Base-by-base conservation (phyloP, 2,888 invertebrate genomes). In the Platycnemis pennipes region DNA sequence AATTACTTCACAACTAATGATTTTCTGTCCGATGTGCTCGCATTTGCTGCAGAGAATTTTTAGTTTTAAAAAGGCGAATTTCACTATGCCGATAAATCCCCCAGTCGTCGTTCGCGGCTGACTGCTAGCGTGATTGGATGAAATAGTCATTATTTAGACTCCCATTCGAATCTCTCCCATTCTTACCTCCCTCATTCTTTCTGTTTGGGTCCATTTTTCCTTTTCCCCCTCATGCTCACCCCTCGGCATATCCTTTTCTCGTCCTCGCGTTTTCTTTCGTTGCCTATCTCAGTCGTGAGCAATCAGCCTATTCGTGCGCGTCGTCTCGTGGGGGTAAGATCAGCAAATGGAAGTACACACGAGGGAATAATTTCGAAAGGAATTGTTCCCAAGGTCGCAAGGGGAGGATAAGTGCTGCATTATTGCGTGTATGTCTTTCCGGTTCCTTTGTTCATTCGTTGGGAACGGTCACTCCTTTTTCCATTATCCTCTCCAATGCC, bases 401-500 rank as follows among this genome's bases (percentile, higher is more conserved):
- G 87, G 87, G 87, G 46, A 87, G 87, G 87, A 87, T 87, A 87
- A 87, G 87, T 87, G 87, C 87, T 46, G 87, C 87, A 87, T 87
- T 87, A 77, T 26, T 22, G 77, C 77, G 45, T 87, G 87, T 46
- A 46, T n/a, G 87, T 87, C 87, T 87, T 87, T 87, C 87, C 87
- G 87, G 87, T 26, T 87, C 87, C 77, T 87, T 45, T 87, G 46
- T 87, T 87, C 45, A 7, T 37, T n/a, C n/a, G 5, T 46, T 44
- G 42, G 86, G 42, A 86, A 86, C n/a, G 86, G 86, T 46, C 87
- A 13, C 87, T 87, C 87, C 45, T 87, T 13, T 87, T 86, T 44
- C 86, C 46, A 46, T 87, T 46, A 87, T 77, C 37, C 77, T 37
- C 77, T 37, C 37, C 11, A 77, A 26, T 37, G 1, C 77, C 77